A percentile compares a stretch with the other conserved stretches of the same genome.
Evolutionary conservation across 2,797 vertebrate species (phyloP).

Genomic region (Limosa lapponica): DNA sequence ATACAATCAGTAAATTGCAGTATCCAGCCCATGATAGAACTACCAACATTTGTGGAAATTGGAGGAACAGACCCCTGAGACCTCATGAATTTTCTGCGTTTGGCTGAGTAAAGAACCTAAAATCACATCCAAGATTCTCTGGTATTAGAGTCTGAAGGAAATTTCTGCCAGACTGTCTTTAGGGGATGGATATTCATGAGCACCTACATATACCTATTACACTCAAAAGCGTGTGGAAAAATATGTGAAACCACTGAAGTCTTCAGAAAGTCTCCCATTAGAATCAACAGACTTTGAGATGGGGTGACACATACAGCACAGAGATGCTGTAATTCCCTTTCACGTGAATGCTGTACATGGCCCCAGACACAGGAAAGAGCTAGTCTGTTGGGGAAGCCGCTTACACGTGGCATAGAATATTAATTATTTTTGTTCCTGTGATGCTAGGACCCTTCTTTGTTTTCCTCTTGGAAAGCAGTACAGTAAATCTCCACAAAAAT

Average conservation of each 20-base stretch:
- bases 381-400: background rate
- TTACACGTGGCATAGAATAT: background rate
- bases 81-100: conserved; percentile 11
- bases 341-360: background rate
- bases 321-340: background rate
- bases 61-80: conserved; percentile 6
- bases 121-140: conserved; percentile 18
- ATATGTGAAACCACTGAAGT: background rate
- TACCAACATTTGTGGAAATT: conserved; percentile 3
- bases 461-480: background rate
- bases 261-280: background rate
- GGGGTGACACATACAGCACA: background rate
- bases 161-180: background rate
- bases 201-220: background rate
- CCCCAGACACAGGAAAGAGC: background rate
- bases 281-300: background rate
- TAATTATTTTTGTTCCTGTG: background rate
- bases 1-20: conserved; percentile 45
- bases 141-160: background rate
- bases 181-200: background rate
- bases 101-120: conserved; percentile 1
- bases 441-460: background rate
- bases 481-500: background rate
- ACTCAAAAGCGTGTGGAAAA: background rate
- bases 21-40: background rate